A percentile compares a stretch with the other conserved stretches of the same genome.
Conservation (phyloP, 2,888 invertebrate genomes). For the Temnothorax unifasciatus region DNA sequence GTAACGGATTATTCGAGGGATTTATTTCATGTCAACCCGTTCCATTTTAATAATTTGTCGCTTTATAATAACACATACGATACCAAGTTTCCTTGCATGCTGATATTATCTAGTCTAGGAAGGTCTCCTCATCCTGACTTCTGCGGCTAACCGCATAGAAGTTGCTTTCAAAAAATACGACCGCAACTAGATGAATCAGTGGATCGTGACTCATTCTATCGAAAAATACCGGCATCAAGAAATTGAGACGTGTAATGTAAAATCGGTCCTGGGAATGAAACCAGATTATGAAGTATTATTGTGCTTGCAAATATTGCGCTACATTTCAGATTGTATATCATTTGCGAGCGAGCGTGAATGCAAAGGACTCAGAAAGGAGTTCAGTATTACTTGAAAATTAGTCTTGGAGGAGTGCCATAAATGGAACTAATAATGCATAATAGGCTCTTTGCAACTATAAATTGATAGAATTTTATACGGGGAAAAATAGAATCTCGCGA, state of each 20-base stretch:
- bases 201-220: conserved; percentile 51
- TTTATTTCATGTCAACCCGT: conserved; percentile 60
- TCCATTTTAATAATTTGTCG: background rate
- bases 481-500: conserved; percentile 38
- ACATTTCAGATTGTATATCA: conserved; percentile 24
- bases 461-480: conserved; percentile 13
- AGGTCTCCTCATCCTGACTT: conserved; percentile 21
- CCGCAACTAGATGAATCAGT: conserved; percentile 40
- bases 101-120: conserved; percentile 22
- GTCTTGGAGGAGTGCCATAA: conserved; percentile 3
- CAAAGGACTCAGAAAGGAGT: conserved; percentile 1
- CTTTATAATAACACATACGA: background rate
- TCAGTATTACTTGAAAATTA: conserved; percentile 32
- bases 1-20: conserved; percentile 62
- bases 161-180: conserved; percentile 42
- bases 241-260: conserved; percentile 23
- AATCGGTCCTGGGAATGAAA: conserved; percentile 22
- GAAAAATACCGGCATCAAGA: conserved; percentile 40
- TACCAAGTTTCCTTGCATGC: background rate
- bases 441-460: conserved; percentile 1
- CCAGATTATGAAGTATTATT: background rate
- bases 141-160: conserved; percentile 29
- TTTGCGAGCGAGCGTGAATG: background rate
- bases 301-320: conserved; percentile 7
- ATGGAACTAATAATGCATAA: conserved; percentile 39